Base-by-base conservation (phyloP, 2,113 vertebrate genomes). In the Oncorhynchus gorbuscha region DNA sequence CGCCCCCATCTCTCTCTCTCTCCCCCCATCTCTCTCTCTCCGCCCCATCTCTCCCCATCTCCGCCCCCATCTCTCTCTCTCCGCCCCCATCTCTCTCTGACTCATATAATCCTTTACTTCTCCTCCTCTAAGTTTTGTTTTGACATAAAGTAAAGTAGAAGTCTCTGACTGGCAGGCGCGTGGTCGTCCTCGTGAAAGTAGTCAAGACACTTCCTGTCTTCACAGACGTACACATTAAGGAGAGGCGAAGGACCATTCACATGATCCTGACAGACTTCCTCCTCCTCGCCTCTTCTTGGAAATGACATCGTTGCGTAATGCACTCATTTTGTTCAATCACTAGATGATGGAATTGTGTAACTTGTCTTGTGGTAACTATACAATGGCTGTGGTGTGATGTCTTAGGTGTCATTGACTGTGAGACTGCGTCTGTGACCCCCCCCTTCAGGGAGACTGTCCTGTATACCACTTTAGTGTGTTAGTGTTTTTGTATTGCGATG, bases 261-360 rank as follows among this genome's bases (percentile, higher is more conserved):
- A 58, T 64, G 32, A 75, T 69, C 75, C 16, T 35, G 74, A 9
- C 1, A 61, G 1, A 62, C 72, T 74, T 61, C 20, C 13, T 58
- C 51, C 51, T 18, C 26, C 51, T 74, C 32, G 22, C n/a, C 12
- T 66, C 8, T 3, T 55, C 32, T 13, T 67, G 59, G 70, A 64
- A 30, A 68, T 30, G 24, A 28, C 30, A 5, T 69, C 22, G 14
- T 84, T 81, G 58, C 76, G 74, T 70, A 79, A 83, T 1, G 1
- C 68, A 51, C 49, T 51, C 13, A 51, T 14, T 51, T 13, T 18
- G 78, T 35, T 74, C 64, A 73, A 62, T 65, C 55, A 71, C 65
- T 8, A 30, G 48, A 79, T 28, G 49, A 68, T 75, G 11, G 20
- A 22, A 8, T 49, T 30, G 67, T 75, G 12, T n/a, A 22, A 8